A percentile compares a stretch with the other conserved stretches of the same genome.
These are phyloP conservation scores for Proteles cristata DNA, from an alignment of 2,113 vertebrate genomes.

Conservation along the genomic window DNA sequence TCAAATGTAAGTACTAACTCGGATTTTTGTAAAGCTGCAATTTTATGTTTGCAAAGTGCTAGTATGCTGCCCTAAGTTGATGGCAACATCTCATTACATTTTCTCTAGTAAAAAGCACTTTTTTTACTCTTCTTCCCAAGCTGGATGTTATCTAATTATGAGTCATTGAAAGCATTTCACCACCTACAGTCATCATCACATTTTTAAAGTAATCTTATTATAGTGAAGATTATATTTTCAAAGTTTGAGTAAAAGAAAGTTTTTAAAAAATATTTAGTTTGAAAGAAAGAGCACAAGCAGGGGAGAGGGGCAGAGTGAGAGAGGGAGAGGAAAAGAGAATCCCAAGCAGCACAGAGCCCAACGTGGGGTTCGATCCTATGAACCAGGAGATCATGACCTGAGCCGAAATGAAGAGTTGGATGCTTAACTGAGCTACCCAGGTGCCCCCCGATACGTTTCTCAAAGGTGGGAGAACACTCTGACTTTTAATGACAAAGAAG, in stretches of 20 bases:
- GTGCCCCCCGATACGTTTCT: neutral
- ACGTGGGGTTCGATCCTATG: too few species aligned
- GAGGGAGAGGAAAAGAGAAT: too few species aligned
- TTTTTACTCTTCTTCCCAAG: slow-evolving; percentile 43
- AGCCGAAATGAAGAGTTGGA: too few species aligned
- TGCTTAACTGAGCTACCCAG: too few species aligned
- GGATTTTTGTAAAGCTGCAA: slow-evolving; percentile 64
- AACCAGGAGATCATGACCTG: too few species aligned
- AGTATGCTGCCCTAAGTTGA: slow-evolving; percentile 46
- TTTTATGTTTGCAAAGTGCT: slow-evolving; percentile 67
- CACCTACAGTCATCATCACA: neutral
- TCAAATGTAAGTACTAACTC: slow-evolving; percentile 58
- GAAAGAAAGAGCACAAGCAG: too few species aligned
- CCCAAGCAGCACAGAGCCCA: too few species aligned
- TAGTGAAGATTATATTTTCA: slow-evolving; percentile 27
- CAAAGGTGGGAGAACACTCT: slow-evolving; percentile 4
- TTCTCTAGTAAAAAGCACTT: slow-evolving; percentile 60
- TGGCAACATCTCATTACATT: slow-evolving; percentile 68
- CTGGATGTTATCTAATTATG: slow-evolving; percentile 63
- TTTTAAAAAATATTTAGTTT: neutral
- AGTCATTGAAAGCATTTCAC: slow-evolving; percentile 45
- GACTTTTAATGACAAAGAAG: neutral
- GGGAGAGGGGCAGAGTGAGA: too few species aligned
- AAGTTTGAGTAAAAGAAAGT: neutral
- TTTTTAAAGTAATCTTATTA: slow-evolving; percentile 1